These are phyloP conservation scores for Colostygia pectinataria DNA, from an alignment of 2,888 invertebrate species.

Conservation along the genomic window DNA sequence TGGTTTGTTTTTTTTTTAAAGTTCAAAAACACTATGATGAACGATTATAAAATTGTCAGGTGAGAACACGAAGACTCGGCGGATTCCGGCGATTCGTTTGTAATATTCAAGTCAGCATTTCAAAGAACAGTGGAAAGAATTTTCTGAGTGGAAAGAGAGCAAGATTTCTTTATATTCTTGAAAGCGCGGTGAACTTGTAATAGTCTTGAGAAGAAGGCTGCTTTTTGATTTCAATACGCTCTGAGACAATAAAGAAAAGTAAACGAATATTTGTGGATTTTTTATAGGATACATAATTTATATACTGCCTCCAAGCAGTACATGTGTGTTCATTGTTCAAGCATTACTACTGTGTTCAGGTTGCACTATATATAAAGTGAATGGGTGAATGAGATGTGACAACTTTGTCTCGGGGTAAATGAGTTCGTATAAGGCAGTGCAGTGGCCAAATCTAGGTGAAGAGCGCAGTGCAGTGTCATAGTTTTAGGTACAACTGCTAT, in stretches of 20 bases:
- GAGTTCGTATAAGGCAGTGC: too few species aligned
- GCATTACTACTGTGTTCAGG: too few species aligned
- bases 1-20: not conserved
- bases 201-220: too few species aligned
- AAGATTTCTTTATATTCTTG: conserved; percentile 41
- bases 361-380: too few species aligned
- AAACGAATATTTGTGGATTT: not conserved
- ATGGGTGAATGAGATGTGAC: too few species aligned
- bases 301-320: too few species aligned
- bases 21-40: not conserved
- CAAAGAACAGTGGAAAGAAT: conserved; percentile 12
- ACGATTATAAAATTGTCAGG: conserved; percentile 59
- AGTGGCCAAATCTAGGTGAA: too few species aligned
- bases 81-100: conserved; percentile 57
- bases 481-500: too few species aligned
- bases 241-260: not conserved
- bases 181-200: conserved; percentile 33
- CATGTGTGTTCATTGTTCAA: too few species aligned
- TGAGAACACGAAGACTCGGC: conserved; percentile 49
- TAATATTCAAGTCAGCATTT: conserved; percentile 53
- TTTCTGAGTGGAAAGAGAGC: conserved; percentile 46
- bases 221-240: conserved; percentile 10
- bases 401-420: too few species aligned
- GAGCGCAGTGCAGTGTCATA: too few species aligned
- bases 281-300: too few species aligned